These are phyloP conservation scores for Callosobruchus maculatus DNA, from an alignment of 2,888 invertebrate species.

Conservation along the genomic window DNA sequence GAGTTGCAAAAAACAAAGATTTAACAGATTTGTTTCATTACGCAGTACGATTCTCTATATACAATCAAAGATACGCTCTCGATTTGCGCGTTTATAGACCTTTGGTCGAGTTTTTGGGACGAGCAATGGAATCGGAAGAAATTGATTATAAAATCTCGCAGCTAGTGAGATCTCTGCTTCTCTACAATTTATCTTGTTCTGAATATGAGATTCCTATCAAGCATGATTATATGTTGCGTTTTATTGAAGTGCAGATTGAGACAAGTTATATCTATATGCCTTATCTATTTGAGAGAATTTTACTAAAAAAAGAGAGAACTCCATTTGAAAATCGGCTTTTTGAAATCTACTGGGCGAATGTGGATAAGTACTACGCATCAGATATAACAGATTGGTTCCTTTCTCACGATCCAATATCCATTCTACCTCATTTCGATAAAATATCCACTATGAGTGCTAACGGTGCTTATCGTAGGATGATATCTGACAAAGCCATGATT, in stretches of 20 bases:
- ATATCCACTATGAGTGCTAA: conserved; percentile 3
- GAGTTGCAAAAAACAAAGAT: background rate
- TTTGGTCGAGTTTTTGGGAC: conserved; percentile 3
- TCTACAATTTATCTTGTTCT: conserved; percentile 8
- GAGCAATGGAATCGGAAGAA: background rate
- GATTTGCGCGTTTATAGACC: conserved; percentile 7
- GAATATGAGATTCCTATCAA: conserved; percentile 3
- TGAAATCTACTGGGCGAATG: conserved; percentile 11
- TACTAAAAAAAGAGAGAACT: conserved; percentile 10
- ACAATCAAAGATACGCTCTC: conserved; percentile 9
- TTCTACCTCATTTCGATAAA: conserved; percentile 14
- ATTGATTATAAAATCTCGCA: background rate
- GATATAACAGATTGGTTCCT: conserved; percentile 11
- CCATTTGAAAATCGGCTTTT: conserved; percentile 13
- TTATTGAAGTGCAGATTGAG: background rate
- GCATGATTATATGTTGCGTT: background rate
- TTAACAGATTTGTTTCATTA: background rate
- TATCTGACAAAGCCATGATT: background rate
- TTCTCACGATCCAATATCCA: conserved; percentile 16
- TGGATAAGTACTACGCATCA: background rate
- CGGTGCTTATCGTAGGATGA: background rate
- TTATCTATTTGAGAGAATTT: background rate
- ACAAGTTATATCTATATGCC: background rate
- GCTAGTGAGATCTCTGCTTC: background rate
- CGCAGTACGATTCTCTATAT: conserved; percentile 6